phyloP scores from a whole-genome alignment of 2,888 invertebrate genomes.

The Folsomia candida region DNA sequence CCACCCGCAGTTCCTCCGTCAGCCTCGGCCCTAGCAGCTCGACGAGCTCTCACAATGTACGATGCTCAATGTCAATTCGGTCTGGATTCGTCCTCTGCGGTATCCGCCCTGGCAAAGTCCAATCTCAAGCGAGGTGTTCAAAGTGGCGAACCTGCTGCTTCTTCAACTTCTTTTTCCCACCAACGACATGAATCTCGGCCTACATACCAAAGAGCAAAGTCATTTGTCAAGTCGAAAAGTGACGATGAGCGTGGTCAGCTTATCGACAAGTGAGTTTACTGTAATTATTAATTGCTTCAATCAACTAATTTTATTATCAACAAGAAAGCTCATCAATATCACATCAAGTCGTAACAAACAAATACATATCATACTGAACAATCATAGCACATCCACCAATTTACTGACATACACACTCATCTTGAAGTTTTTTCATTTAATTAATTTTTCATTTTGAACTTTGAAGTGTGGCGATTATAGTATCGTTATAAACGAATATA shows the following conservation, averaged over 20 bases:
- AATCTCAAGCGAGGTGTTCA: neutral
- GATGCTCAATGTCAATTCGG: constrained; percentile 50
- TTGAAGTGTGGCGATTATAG: too few relatives aligned
- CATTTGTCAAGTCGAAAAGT: constrained; percentile 50
- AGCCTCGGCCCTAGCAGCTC: constrained; percentile 33
- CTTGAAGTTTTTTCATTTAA: too few relatives aligned
- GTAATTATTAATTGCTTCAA: too few relatives aligned
- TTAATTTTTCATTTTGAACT: too few relatives aligned
- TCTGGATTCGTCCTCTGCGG: constrained; percentile 47
- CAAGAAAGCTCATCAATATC: too few relatives aligned
- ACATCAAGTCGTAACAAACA: too few relatives aligned
- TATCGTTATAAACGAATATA: too few relatives aligned
- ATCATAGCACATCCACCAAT: too few relatives aligned
- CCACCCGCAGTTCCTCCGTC: constrained; percentile 34
- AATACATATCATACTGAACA: too few relatives aligned
- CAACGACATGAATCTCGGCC: constrained; percentile 41
- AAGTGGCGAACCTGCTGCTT: neutral
- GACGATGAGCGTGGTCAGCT: constrained; percentile 51
- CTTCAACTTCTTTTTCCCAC: neutral
- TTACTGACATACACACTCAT: too few relatives aligned
- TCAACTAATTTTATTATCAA: too few relatives aligned
- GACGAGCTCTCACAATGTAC: constrained; percentile 46
- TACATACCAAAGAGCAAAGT: constrained; percentile 47
- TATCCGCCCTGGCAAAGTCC: constrained; percentile 39
- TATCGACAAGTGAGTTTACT: neutral